phyloP scores from a whole-genome alignment of 2,888 invertebrate species.

The Drosophila bunnanda region DNA sequence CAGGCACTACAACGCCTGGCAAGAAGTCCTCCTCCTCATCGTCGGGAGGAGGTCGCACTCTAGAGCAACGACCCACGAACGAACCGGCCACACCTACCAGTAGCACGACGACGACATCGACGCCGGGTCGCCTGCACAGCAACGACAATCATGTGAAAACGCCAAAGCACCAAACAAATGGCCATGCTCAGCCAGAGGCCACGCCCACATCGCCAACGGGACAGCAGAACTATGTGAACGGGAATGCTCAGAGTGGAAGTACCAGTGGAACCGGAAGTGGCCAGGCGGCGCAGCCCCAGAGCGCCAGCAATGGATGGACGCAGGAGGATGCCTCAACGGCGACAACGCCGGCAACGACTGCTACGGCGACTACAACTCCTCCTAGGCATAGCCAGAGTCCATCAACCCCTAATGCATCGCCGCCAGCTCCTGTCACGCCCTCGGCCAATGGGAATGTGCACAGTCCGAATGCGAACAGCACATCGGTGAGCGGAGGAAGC shows the following conservation, averaged over 20 bases:
- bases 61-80: slow-evolving; percentile 60
- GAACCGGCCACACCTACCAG: slow-evolving; percentile 46
- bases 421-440: slow-evolving; percentile 34
- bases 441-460: slow-evolving; percentile 62
- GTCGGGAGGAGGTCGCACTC: slow-evolving; percentile 32
- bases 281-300: slow-evolving; percentile 73
- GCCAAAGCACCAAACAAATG: slow-evolving; percentile 73
- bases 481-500: slow-evolving; percentile 38
- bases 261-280: slow-evolving; percentile 16
- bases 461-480: slow-evolving; percentile 73
- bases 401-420: slow-evolving; percentile 38
- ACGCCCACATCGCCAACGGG: slow-evolving; percentile 63
- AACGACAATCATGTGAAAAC: slow-evolving; percentile 78
- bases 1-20: slow-evolving; percentile 58
- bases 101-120: slow-evolving; percentile 46
- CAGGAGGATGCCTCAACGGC: slow-evolving; percentile 53
- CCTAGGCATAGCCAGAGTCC: slow-evolving; percentile 61
- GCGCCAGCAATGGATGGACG: slow-evolving; percentile 66
- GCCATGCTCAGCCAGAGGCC: slow-evolving; percentile 51
- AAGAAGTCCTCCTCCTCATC: slow-evolving; percentile 53
- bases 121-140: slow-evolving; percentile 55
- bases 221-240: slow-evolving; percentile 79
- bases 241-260: slow-evolving; percentile 59
- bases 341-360: slow-evolving; percentile 42
- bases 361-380: slow-evolving; percentile 49